Conservation (phyloP, 2,888 invertebrate genomes). For the Limnephilus rhombicus region DNA sequence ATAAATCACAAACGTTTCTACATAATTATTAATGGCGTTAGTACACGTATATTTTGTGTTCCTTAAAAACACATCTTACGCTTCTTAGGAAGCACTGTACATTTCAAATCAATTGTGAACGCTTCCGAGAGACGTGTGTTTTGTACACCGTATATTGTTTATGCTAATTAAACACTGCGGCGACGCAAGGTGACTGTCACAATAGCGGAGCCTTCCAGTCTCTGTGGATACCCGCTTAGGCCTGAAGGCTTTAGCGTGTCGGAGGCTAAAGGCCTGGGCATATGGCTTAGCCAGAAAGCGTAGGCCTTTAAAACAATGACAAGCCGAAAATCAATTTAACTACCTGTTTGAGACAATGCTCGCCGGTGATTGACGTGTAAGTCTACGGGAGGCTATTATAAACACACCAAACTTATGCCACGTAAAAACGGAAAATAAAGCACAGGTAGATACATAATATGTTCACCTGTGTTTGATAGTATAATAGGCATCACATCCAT, state of each 20-base stretch:
- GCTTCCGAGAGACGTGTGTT: constrained; percentile 15
- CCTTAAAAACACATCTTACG: not conserved
- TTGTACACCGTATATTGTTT: constrained; percentile 38
- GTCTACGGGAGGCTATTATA: constrained; percentile 3
- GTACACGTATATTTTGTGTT: not conserved
- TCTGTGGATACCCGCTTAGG: not conserved
- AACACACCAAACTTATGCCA: not conserved
- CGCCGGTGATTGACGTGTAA: constrained; percentile 50
- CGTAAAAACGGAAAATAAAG: not conserved
- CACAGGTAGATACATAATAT: not conserved
- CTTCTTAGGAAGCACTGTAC: constrained; percentile 42
- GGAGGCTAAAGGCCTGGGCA: not conserved
- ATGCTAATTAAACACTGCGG: constrained; percentile 39
- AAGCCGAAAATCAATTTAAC: constrained; percentile 59
- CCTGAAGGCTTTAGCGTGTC: not conserved
- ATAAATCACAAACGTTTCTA: not conserved
- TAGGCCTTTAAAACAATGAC: constrained; percentile 59
- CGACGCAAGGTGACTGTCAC: constrained; percentile 45
- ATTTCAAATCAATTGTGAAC: constrained; percentile 45
- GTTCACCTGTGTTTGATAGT: too few species aligned
- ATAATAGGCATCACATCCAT: not conserved
- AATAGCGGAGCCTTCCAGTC: not conserved
- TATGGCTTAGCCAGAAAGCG: constrained; percentile 25
- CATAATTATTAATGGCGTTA: not conserved
- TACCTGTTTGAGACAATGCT: constrained; percentile 55